Percentiles rank a stretch among this genome's conserved stretches.
phyloP scores from a whole-genome alignment of 2,797 vertebrate species.

The Parambassis ranga region DNA sequence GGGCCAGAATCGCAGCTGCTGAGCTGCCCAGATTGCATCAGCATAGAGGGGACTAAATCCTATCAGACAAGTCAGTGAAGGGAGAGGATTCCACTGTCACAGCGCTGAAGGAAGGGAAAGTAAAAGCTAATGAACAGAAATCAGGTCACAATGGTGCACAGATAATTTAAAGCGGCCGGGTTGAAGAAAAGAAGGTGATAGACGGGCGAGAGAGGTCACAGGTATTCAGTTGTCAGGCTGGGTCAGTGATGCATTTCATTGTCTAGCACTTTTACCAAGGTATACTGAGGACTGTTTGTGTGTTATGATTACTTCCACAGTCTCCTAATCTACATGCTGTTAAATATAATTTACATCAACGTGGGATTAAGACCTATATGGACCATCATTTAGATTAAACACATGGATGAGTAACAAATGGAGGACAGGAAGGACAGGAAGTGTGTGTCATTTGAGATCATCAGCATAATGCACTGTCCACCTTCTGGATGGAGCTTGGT shows the following conservation, averaged over 20 bases:
- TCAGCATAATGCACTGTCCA: no score
- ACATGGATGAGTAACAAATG: no score
- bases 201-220: conserved; percentile 10
- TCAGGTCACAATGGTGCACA: conserved; percentile 58
- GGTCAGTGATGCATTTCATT: neutral
- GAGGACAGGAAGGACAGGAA: no score
- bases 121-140: conserved; percentile 73
- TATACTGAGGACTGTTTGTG: neutral
- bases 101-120: conserved; percentile 59
- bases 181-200: conserved; percentile 23
- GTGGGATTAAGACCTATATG: no score
- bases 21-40: conserved; percentile 80
- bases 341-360: no score
- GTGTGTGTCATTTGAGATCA: no score
- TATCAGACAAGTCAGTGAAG: conserved; percentile 80
- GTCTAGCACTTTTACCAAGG: neutral
- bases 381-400: no score
- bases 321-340: no score
- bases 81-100: conserved; percentile 62
- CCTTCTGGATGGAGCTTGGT: no score
- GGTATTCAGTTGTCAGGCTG: neutral
- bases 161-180: conserved; percentile 53
- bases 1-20: conserved; percentile 70
- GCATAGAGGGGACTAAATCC: conserved; percentile 70
- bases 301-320: no score